phyloP scores from a whole-genome alignment of 2,797 vertebrate species.

The Gouania willdenowi region DNA sequence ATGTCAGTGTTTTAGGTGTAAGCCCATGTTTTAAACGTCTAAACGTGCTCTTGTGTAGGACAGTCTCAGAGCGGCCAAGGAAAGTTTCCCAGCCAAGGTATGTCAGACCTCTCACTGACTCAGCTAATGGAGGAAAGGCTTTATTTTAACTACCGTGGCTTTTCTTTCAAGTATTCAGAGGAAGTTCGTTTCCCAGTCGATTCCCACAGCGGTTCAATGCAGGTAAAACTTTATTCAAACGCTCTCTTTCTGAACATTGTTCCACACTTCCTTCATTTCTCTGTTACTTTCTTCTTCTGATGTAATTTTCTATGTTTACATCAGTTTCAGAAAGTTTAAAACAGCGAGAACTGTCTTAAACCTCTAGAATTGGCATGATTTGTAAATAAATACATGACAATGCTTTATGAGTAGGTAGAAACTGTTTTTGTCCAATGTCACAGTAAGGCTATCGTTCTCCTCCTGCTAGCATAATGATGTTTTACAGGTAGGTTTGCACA shows the following conservation, averaged over 20 bases:
- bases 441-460: no score
- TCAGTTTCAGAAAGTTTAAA: no score
- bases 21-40: no score
- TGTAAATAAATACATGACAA: no score
- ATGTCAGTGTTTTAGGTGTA: slow-evolving; percentile 10
- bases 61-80: slow-evolving; percentile 78
- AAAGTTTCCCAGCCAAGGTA: slow-evolving; percentile 81
- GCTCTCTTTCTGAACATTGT: neutral
- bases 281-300: neutral
- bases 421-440: no score
- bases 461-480: no score
- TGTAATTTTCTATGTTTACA: no score
- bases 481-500: no score
- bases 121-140: slow-evolving; percentile 17
- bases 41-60: slow-evolving; percentile 66
- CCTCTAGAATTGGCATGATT: no score
- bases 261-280: neutral
- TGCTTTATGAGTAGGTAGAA: no score
- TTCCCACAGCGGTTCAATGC: slow-evolving; percentile 63
- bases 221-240: slow-evolving; percentile 84
- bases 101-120: slow-evolving; percentile 27
- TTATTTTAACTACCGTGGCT: slow-evolving; percentile 47
- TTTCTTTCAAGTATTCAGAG: slow-evolving; percentile 84
- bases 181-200: slow-evolving; percentile 71
- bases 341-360: no score